These are phyloP conservation scores for Stegana nigrithorax DNA, from an alignment of 2,888 invertebrate genomes.

Conservation along the genomic window DNA sequence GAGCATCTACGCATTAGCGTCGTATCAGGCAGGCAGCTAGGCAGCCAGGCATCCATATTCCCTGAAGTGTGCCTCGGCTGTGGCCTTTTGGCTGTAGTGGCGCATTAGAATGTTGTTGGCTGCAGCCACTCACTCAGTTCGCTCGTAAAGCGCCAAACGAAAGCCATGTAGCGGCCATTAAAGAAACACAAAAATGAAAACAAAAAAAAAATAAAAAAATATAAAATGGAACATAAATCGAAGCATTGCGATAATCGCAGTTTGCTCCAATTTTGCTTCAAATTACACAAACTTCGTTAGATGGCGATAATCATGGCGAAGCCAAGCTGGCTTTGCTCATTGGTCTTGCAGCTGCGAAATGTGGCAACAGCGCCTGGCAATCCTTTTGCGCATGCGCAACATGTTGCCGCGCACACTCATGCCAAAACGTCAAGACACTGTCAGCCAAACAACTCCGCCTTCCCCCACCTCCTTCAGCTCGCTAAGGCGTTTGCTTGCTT, in stretches of 20 bases:
- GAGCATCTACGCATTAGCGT: slow-evolving; percentile 19
- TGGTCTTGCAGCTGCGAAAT: background rate
- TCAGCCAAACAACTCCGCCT: background rate
- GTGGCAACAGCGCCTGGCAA: slow-evolving; percentile 7
- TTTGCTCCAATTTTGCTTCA: slow-evolving; percentile 52
- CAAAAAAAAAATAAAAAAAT: too few species aligned
- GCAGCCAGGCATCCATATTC: slow-evolving; percentile 30
- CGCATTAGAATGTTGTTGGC: slow-evolving; percentile 32
- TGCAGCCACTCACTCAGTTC: background rate
- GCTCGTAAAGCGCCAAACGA: background rate
- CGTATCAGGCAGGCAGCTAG: background rate
- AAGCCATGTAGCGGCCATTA: slow-evolving; percentile 22
- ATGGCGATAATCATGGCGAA: background rate
- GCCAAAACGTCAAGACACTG: too few species aligned
- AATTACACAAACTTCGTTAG: slow-evolving; percentile 34
- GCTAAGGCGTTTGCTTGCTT: too few species aligned
- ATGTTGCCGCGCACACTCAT: slow-evolving; percentile 3
- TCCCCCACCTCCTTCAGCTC: background rate
- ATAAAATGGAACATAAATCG: too few species aligned
- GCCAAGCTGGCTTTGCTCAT: background rate
- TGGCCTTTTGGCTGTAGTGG: slow-evolving; percentile 21
- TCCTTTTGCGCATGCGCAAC: slow-evolving; percentile 3
- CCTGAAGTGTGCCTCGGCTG: slow-evolving; percentile 40
- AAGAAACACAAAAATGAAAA: too few species aligned
- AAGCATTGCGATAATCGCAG: slow-evolving; percentile 43